These are phyloP conservation scores for Pharmacophagus antenor DNA, from an alignment of 2,888 invertebrate species.

Conservation along the genomic window DNA sequence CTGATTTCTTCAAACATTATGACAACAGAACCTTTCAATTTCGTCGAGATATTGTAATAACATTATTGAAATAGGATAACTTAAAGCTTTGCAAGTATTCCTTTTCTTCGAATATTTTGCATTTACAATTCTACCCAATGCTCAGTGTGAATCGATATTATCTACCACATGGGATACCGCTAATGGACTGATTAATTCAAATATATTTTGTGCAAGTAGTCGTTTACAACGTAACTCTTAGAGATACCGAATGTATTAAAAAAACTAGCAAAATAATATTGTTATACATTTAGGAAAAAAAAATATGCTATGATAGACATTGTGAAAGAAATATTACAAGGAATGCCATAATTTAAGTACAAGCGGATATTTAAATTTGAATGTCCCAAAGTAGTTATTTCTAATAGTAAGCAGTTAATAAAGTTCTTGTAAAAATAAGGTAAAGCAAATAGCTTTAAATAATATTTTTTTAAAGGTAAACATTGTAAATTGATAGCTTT, in stretches of 20 bases:
- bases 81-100: constrained; percentile 19
- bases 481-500: neutral
- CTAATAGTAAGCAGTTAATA: no score
- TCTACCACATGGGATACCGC: constrained; percentile 6
- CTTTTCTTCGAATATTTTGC: constrained; percentile 28
- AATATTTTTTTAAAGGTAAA: no score
- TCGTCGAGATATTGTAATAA: constrained; percentile 45
- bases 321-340: no score
- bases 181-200: constrained; percentile 25
- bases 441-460: no score
- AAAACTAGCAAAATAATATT: no score
- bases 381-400: no score
- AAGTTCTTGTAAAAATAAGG: no score
- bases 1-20: constrained; percentile 52
- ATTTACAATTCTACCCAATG: neutral
- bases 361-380: no score
- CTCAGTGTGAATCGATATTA: constrained; percentile 6
- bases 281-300: no score
- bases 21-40: constrained; percentile 52
- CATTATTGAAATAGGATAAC: constrained; percentile 36
- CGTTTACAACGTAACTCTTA: neutral
- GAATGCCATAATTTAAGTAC: no score
- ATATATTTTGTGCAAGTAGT: constrained; percentile 9
- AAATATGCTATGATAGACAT: no score
- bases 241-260: no score